A percentile compares a stretch with the other conserved stretches of the same genome.
phyloP scores from a whole-genome alignment of 2,113 vertebrate genomes.

The Nymphicus hollandicus region DNA sequence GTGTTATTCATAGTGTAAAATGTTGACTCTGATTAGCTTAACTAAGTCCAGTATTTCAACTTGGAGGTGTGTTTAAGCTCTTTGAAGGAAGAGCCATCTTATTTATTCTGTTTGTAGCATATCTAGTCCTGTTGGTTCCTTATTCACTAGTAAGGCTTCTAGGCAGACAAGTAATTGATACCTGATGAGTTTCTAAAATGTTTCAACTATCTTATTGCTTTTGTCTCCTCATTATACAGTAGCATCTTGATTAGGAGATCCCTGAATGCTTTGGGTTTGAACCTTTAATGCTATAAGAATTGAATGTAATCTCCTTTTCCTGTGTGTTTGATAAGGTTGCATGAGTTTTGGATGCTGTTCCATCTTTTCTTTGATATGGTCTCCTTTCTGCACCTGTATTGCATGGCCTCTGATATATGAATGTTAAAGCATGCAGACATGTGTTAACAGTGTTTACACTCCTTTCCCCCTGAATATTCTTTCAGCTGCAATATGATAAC shows the following conservation, averaged over 20 bases:
- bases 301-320: not conserved
- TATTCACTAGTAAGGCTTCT: not conserved
- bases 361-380: not conserved
- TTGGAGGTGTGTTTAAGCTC: not conserved
- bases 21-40: not conserved
- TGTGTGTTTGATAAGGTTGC: not conserved
- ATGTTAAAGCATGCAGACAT: not conserved
- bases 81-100: not conserved
- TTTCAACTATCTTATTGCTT: not conserved
- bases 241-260: not conserved
- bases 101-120: not conserved
- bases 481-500: not conserved
- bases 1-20: not conserved
- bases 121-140: not conserved
- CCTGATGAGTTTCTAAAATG: not conserved
- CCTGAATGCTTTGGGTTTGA: not conserved
- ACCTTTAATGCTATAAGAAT: not conserved
- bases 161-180: not conserved
- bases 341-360: not conserved
- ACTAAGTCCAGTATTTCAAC: not conserved
- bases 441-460: not conserved
- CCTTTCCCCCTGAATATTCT: not conserved
- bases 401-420: not conserved
- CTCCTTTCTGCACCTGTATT: not conserved
- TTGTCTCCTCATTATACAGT: not conserved